A percentile compares a stretch with the other conserved stretches of the same genome.
phyloP scores from a whole-genome alignment of 2,797 vertebrate genomes.

The Erpetoichthys calabaricus region DNA sequence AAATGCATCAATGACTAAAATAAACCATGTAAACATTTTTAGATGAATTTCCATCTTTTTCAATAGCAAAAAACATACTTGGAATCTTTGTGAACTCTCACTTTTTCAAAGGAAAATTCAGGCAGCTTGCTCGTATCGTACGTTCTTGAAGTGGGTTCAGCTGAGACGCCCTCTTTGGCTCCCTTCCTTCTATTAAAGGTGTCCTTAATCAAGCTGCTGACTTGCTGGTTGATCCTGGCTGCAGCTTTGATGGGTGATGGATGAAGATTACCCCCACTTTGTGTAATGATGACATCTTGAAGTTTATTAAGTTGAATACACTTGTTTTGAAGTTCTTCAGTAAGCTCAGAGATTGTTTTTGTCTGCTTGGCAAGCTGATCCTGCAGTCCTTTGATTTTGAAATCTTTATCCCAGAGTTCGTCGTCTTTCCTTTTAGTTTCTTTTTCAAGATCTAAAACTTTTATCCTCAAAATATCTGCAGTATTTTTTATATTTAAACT shows the following conservation, averaged over 20 bases:
- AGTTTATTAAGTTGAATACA: constrained; percentile 68
- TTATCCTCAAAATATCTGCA: constrained; percentile 45
- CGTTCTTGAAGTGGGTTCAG: constrained; percentile 68
- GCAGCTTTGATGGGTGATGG: constrained; percentile 39
- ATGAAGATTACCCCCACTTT: constrained; percentile 32
- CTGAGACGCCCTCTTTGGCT: constrained; percentile 82
- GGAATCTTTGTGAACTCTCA: constrained; percentile 68
- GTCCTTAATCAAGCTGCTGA: constrained; percentile 42
- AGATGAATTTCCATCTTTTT: too few relatives aligned
- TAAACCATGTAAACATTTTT: too few relatives aligned
- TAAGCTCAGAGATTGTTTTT: constrained; percentile 55
- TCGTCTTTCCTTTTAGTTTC: constrained; percentile 64
- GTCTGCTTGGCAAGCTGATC: constrained; percentile 63
- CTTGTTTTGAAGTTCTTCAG: constrained; percentile 68
- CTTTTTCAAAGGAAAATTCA: constrained; percentile 76
- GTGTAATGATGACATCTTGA: constrained; percentile 54
- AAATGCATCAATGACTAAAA: too few relatives aligned
- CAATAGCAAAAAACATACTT: constrained; percentile 43
- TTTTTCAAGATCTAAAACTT: constrained; percentile 65
- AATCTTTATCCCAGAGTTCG: constrained; percentile 53
- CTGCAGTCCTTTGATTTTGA: constrained; percentile 52
- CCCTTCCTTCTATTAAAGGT: constrained; percentile 61
- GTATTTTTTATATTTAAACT: constrained; percentile 20
- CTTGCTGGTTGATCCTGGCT: constrained; percentile 37
- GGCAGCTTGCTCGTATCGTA: constrained; percentile 59